Conservation (phyloP, 2,888 invertebrate species). For the Plagodis pulveraria region DNA sequence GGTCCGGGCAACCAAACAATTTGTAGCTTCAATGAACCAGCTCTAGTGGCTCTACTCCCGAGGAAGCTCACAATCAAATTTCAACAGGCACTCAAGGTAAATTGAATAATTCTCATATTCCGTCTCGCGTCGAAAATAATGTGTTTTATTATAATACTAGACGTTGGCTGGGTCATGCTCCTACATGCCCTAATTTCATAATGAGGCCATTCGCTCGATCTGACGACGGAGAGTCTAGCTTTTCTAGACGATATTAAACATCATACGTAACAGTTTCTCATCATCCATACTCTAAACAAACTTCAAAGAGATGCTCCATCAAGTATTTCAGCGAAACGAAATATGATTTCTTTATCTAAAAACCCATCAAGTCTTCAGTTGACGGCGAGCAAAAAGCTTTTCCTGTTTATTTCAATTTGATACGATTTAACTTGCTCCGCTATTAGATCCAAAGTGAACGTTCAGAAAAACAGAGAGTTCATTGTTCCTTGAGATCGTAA, state of each 20-base stretch:
- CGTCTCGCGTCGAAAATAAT: slow-evolving; percentile 44
- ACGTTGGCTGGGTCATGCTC: slow-evolving; percentile 36
- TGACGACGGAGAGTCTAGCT: slow-evolving; percentile 28
- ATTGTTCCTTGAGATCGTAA: slow-evolving; percentile 20
- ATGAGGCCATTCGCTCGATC: slow-evolving; percentile 35
- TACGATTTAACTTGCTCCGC: slow-evolving; percentile 22
- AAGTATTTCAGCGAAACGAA: slow-evolving; percentile 20
- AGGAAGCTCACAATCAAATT: slow-evolving; percentile 70
- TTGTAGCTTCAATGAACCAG: slow-evolving; percentile 45
- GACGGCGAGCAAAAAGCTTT: slow-evolving; percentile 18
- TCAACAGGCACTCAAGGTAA: slow-evolving; percentile 57
- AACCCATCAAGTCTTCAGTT: slow-evolving; percentile 21
- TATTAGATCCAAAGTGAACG: slow-evolving; percentile 20
- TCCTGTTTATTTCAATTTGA: slow-evolving; percentile 27
- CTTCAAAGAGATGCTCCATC: slow-evolving; percentile 13
- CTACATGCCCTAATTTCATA: slow-evolving; percentile 39
- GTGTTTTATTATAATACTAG: slow-evolving; percentile 34
- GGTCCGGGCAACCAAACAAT: slow-evolving; percentile 38
- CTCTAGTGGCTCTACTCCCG: slow-evolving; percentile 55
- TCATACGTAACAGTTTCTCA: background rate
- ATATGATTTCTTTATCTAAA: slow-evolving; percentile 16
- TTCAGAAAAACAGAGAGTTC: slow-evolving; percentile 21
- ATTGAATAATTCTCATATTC: slow-evolving; percentile 70
- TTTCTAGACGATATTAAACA: background rate
- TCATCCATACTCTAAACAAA: background rate